Conservation (phyloP, 2,797 vertebrate genomes). For the Podarcis siculus region DNA sequence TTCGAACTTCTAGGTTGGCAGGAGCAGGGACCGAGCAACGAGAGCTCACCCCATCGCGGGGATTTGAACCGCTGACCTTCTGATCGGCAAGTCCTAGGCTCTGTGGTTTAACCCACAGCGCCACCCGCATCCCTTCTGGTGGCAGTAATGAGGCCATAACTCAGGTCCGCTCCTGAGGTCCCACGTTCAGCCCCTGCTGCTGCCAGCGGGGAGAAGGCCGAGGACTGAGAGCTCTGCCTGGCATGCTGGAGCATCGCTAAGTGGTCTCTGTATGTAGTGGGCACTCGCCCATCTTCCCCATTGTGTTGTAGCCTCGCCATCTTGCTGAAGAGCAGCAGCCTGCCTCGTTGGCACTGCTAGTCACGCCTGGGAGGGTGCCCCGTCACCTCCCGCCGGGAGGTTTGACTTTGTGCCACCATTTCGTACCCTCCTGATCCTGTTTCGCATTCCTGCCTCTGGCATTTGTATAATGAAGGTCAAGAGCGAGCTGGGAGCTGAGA, state of each 20-base stretch:
- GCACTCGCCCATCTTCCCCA: too few relatives aligned
- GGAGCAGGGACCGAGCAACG: too few relatives aligned
- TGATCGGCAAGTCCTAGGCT: too few relatives aligned
- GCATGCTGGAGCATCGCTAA: not conserved
- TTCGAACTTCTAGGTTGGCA: too few relatives aligned
- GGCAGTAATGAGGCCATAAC: not conserved
- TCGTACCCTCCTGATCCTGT: constrained; percentile 39
- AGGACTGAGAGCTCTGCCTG: not conserved
- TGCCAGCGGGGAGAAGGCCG: not conserved
- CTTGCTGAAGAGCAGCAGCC: not conserved
- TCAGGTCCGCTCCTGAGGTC: not conserved
- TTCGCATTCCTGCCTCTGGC: constrained; percentile 48
- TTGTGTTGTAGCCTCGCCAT: not conserved
- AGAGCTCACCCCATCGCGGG: too few relatives aligned
- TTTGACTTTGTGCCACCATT: constrained; percentile 30
- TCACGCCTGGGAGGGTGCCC: constrained; percentile 14
- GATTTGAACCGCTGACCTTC: too few relatives aligned
- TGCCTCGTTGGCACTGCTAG: not conserved
- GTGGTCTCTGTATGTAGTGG: not conserved
- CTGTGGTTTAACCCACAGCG: too few relatives aligned
- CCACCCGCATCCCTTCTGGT: too few relatives aligned
- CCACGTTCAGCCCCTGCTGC: not conserved
- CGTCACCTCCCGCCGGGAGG: constrained; percentile 7
- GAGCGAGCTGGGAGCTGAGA: constrained; percentile 13
- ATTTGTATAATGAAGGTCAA: constrained; percentile 46